Conservation (phyloP, 2,797 vertebrate genomes). For the Orientallactaga sibirica region DNA sequence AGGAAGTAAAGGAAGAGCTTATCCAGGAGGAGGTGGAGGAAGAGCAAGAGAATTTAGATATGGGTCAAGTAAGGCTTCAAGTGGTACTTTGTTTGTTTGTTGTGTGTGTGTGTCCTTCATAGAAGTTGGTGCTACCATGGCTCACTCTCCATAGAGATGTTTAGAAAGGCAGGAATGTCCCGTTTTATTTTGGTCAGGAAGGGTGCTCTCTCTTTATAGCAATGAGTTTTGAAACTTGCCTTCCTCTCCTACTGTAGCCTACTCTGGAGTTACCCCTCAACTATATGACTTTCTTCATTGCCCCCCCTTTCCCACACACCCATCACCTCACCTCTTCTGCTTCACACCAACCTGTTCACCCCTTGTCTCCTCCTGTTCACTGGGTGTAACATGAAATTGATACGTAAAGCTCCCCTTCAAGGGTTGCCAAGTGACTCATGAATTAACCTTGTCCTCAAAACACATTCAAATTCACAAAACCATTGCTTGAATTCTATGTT, state of each 20-base stretch:
- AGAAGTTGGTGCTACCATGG: not conserved
- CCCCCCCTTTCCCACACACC: not conserved
- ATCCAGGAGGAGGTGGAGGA: not conserved
- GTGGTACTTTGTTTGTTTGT: not conserved
- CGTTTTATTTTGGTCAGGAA: not conserved
- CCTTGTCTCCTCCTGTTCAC: not conserved
- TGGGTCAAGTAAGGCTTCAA: conserved; percentile 51
- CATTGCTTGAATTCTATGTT: conserved; percentile 12
- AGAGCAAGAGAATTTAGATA: not conserved
- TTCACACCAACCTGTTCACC: not conserved
- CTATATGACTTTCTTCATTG: not conserved
- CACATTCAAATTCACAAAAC: not conserved
- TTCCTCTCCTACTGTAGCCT: not conserved
- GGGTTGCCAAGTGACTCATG: not conserved
- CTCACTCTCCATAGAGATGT: not conserved
- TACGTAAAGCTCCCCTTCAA: conserved; percentile 21
- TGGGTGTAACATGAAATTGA: not conserved
- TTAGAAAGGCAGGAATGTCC: not conserved
- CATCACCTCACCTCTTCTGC: not conserved
- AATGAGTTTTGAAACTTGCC: not conserved
- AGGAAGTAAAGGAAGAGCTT: not conserved
- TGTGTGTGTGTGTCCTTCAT: not conserved
- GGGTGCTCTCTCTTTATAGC: not conserved
- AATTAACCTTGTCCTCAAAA: conserved; percentile 32
- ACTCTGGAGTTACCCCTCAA: not conserved